Evolutionary conservation across 2,797 vertebrate species (phyloP).

Genomic region (Eremophila alpestris): DNA sequence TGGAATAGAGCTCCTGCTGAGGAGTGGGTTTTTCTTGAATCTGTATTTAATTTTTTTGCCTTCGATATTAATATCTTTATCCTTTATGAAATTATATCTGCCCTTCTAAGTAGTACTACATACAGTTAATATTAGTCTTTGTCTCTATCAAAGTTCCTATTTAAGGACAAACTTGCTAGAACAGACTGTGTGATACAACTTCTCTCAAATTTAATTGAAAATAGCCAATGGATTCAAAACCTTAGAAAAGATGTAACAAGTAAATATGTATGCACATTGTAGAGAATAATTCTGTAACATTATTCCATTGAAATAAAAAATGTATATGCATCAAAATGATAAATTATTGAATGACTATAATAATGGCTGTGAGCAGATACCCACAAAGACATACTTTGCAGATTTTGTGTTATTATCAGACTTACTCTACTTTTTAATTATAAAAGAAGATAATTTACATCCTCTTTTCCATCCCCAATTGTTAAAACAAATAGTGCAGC

Average conservation of each 20-base stretch:
- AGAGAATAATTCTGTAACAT: not conserved
- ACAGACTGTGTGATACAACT: not conserved
- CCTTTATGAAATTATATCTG: not conserved
- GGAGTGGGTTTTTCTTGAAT: not conserved
- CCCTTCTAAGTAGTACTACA: not conserved
- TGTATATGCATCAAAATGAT: not conserved
- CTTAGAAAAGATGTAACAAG: not conserved
- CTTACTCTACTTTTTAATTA: not conserved
- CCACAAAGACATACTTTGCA: not conserved
- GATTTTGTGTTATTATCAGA: not conserved
- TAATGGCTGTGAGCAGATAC: not conserved
- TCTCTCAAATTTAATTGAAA: not conserved
- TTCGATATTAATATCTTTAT: not conserved
- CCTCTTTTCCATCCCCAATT: not conserved
- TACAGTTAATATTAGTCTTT: not conserved
- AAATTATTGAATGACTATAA: not conserved
- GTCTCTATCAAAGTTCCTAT: not conserved
- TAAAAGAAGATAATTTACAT: not conserved
- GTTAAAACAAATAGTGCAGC: not conserved
- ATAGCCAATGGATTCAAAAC: not conserved
- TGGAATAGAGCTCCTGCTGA: not conserved
- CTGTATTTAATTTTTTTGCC: not conserved
- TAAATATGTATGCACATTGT: not conserved
- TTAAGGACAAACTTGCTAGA: not conserved
- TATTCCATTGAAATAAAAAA: not conserved